These are phyloP conservation scores for Stegodyphus dumicola DNA, from an alignment of 1,140 invertebrate genomes.

Conservation along the genomic window DNA sequence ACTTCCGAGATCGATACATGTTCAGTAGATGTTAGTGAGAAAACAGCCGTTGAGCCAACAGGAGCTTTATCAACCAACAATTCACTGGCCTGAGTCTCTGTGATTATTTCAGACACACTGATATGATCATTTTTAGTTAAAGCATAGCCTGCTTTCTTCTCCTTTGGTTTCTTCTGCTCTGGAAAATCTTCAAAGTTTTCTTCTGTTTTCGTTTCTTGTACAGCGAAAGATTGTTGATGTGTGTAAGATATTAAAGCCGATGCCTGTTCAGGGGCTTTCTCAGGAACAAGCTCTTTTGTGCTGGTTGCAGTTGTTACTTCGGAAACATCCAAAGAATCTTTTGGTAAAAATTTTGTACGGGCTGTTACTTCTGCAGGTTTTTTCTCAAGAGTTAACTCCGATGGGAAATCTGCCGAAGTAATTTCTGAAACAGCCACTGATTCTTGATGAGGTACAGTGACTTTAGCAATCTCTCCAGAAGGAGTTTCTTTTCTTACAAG, in stretches of 20 bases:
- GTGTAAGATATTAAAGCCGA: slow-evolving; percentile 40
- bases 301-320: slow-evolving; percentile 38
- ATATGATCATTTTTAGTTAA: slow-evolving; percentile 39
- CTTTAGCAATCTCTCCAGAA: slow-evolving; percentile 32
- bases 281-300: slow-evolving; percentile 16
- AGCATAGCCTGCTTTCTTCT: slow-evolving; percentile 37
- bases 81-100: slow-evolving; percentile 25
- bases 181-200: slow-evolving; percentile 37
- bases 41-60: slow-evolving; percentile 64
- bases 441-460: slow-evolving; percentile 45
- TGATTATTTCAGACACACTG: slow-evolving; percentile 41
- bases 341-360: slow-evolving; percentile 27
- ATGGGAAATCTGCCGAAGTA: slow-evolving; percentile 77
- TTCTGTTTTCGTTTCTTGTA: slow-evolving; percentile 41
- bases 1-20: slow-evolving; percentile 67
- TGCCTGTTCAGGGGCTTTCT: slow-evolving; percentile 28
- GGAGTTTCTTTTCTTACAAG: slow-evolving; percentile 27
- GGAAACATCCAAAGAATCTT: slow-evolving; percentile 58
- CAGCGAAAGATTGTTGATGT: slow-evolving; percentile 38
- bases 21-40: slow-evolving; percentile 74
- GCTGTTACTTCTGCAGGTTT: slow-evolving; percentile 47
- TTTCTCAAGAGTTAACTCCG: slow-evolving; percentile 76
- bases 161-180: slow-evolving; percentile 30
- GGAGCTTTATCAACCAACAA: slow-evolving; percentile 18
- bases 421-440: slow-evolving; percentile 72